Percentiles rank a stretch among this genome's conserved stretches.
Evolutionary conservation across 2,797 vertebrate genomes (phyloP).

Genomic region (Parauchenoglanis ngamensis): DNA sequence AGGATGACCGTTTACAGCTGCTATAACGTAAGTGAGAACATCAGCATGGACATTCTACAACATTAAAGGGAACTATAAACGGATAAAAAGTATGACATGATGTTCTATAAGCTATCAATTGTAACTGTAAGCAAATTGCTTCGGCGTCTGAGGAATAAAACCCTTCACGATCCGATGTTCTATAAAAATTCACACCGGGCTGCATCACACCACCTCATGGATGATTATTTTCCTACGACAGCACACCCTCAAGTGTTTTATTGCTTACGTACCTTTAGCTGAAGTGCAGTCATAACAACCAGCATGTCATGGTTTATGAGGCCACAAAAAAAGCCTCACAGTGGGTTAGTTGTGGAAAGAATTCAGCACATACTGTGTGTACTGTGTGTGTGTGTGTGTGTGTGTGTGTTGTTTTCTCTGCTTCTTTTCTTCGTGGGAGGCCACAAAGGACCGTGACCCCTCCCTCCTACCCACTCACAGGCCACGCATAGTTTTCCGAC

Average conservation of each 20-base stretch:
- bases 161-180: too few relatives aligned
- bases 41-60: not conserved
- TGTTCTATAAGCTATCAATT: not conserved
- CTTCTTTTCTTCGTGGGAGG: conserved; percentile 17
- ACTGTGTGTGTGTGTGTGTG: not conserved
- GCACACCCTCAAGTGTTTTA: not conserved
- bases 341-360: conserved; percentile 17
- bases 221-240: not conserved
- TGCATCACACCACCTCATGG: not conserved
- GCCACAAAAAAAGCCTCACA: not conserved
- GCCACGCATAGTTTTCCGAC: not conserved
- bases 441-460: conserved; percentile 2
- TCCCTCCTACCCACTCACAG: conserved; percentile 8
- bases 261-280: not conserved
- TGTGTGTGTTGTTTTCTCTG: not conserved
- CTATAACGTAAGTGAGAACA: not conserved
- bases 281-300: not conserved
- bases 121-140: not conserved
- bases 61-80: not conserved
- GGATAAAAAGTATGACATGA: not conserved
- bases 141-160: not conserved
- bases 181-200: not conserved
- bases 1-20: too few relatives aligned
- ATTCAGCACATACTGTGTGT: not conserved
- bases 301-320: not conserved